Conservation (phyloP, 2,888 invertebrate genomes). For the Eristalis arbustorum region DNA sequence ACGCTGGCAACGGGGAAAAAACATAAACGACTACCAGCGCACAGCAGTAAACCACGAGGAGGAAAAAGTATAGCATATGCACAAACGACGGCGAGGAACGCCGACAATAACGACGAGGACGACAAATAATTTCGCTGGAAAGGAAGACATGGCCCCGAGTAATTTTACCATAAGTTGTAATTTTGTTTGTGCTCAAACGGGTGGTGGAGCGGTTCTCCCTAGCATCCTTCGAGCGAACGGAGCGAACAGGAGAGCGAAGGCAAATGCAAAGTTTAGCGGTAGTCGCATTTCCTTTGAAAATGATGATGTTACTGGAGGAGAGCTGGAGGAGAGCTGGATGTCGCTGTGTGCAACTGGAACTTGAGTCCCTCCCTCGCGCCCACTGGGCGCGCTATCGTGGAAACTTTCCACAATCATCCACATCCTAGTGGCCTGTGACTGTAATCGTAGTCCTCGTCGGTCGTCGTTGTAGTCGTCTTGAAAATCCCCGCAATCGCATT, state of each 20-base stretch:
- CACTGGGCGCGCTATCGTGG: slow-evolving; percentile 43
- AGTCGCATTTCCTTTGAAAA: slow-evolving; percentile 63
- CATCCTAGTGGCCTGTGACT: neutral
- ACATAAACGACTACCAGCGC: neutral
- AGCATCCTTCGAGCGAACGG: neutral
- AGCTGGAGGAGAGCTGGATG: slow-evolving; percentile 16
- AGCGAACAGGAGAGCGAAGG: slow-evolving; percentile 14
- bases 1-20: slow-evolving; percentile 5
- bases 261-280: slow-evolving; percentile 53
- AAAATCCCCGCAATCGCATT: slow-evolving; percentile 32
- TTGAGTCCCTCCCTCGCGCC: neutral
- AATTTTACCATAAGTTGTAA: slow-evolving; percentile 68
- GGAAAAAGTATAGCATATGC: slow-evolving; percentile 26
- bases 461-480: neutral
- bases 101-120: neutral
- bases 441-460: neutral
- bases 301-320: slow-evolving; percentile 64
- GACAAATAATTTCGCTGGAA: slow-evolving; percentile 50
- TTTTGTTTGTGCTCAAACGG: slow-evolving; percentile 49
- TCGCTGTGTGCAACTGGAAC: neutral
- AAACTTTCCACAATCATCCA: slow-evolving; percentile 23
- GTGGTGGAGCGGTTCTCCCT: neutral
- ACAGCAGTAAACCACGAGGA: neutral
- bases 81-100: neutral
- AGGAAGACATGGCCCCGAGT: slow-evolving; percentile 60